Evolutionary conservation across 2,113 vertebrate genomes (phyloP).

Genomic region (Pygoscelis antarcticus): DNA sequence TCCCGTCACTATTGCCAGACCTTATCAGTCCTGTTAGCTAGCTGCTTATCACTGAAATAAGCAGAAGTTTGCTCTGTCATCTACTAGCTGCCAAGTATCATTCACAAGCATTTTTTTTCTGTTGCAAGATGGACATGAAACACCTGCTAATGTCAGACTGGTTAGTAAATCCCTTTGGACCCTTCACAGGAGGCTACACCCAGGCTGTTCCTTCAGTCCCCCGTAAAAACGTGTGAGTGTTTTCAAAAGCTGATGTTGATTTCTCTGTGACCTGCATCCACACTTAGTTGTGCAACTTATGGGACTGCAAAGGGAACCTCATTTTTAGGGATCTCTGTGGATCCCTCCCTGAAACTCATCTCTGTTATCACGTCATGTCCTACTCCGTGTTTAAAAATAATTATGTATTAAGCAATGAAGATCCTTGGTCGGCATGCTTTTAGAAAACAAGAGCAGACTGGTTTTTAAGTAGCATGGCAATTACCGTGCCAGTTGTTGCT

Average conservation of each 20-base stretch:
- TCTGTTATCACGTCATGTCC: not conserved
- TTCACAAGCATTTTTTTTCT: not conserved
- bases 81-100: not conserved
- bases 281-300: not conserved
- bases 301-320: not conserved
- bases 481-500: not conserved
- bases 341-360: not conserved
- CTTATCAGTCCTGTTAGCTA: not conserved
- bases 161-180: not conserved
- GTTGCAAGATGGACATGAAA: not conserved
- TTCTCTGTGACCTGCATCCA: not conserved
- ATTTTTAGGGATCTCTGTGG: not conserved
- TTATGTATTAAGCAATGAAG: not conserved
- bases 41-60: not conserved
- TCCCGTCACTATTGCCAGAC: not conserved
- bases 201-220: not conserved
- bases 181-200: not conserved
- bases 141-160: not conserved
- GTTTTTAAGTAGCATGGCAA: not conserved
- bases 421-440: not conserved
- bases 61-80: not conserved
- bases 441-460: not conserved
- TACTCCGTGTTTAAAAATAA: not conserved
- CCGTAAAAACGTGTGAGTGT: accelerated
- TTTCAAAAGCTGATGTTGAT: not conserved